Conservation (phyloP, 1,140 invertebrate genomes). For the Papilio dardanus region DNA sequence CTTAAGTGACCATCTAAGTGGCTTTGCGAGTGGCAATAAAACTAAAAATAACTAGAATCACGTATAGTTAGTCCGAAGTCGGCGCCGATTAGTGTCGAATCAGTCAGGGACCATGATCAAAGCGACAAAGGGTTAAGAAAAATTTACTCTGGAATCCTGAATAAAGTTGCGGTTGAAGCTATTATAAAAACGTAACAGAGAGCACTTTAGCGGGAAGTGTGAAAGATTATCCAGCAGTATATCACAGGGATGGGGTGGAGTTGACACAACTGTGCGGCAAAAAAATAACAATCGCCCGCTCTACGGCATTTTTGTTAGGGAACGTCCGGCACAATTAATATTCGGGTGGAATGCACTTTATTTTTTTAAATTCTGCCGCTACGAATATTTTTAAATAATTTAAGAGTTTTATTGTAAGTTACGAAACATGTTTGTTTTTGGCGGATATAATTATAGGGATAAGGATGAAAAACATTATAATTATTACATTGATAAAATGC, state of each 20-base stretch:
- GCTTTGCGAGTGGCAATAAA: background rate
- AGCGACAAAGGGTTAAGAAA: background rate
- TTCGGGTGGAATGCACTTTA: background rate
- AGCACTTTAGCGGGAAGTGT: constrained; percentile 28
- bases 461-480: too few relatives aligned
- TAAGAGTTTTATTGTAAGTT: background rate
- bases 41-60: too few relatives aligned
- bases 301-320: background rate
- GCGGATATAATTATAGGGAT: too few relatives aligned
- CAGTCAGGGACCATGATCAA: background rate
- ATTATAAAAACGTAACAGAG: background rate
- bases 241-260: constrained; percentile 8
- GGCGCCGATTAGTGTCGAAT: background rate
- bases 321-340: constrained; percentile 16
- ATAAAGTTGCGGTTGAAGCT: background rate
- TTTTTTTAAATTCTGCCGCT: background rate
- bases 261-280: background rate
- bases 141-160: background rate
- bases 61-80: background rate
- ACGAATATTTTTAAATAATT: constrained; percentile 1
- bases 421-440: background rate
- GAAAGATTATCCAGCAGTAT: constrained; percentile 36
- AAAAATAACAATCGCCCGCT: constrained; percentile 18
- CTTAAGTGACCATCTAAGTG: background rate
- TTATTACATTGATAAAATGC: too few relatives aligned